These are phyloP conservation scores for Entosphenus tridentatus DNA, from an alignment of 2,113 vertebrate genomes.

Conservation along the genomic window DNA sequence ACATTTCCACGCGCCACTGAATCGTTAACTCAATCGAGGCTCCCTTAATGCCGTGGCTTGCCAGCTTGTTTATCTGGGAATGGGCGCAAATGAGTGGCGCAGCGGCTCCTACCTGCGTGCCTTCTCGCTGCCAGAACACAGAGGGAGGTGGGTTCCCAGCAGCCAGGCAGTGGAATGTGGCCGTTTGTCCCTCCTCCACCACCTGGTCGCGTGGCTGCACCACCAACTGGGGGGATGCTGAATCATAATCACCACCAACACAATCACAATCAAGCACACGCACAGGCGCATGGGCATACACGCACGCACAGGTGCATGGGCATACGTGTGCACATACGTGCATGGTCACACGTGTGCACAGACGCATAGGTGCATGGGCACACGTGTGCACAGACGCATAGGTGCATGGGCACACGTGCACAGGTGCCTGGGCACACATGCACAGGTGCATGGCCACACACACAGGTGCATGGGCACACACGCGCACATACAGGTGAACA, in stretches of 20 bases:
- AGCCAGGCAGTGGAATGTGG: slow-evolving; percentile 1
- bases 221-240: not conserved
- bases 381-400: not conserved
- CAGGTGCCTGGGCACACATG: not conserved
- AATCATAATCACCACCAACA: not conserved
- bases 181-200: not conserved
- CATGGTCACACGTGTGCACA: not conserved
- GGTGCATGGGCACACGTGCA: not conserved
- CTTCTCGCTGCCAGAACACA: not conserved
- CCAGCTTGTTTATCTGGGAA: not conserved
- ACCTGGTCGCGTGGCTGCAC: slow-evolving; percentile 3
- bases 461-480: not conserved
- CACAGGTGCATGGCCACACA: not conserved
- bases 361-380: not conserved
- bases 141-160: slow-evolving; percentile 4
- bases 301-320: not conserved
- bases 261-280: not conserved
- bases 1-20: too few species aligned
- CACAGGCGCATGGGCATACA: not conserved
- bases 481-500: not conserved
- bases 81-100: not conserved
- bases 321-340: not conserved
- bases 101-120: not conserved
- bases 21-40: too few species aligned
- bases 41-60: not conserved